A percentile compares a stretch with the other conserved stretches of the same genome.
These are phyloP conservation scores for Acholoe squamosa DNA, from an alignment of 2,888 invertebrate species.

Conservation along the genomic window DNA sequence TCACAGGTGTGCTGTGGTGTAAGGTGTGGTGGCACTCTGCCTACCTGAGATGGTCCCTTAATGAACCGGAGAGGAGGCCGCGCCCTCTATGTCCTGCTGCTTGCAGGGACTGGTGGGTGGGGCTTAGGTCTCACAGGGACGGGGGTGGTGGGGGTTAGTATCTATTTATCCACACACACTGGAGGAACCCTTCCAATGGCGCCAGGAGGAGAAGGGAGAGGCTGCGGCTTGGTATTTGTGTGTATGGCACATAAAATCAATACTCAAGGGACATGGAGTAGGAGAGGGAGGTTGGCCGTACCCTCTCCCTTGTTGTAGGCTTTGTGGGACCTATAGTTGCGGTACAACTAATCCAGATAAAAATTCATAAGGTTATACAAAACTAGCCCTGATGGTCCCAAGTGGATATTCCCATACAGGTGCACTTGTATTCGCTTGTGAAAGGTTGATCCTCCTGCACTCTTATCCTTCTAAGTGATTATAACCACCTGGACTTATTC, in stretches of 20 bases:
- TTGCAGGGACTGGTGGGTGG: too few species aligned
- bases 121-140: too few species aligned
- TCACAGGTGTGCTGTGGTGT: background rate
- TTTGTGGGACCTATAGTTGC: background rate
- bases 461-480: background rate
- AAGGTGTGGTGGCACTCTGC: conserved; percentile 20
- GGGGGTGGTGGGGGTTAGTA: too few species aligned
- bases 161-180: too few species aligned
- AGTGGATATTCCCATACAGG: background rate
- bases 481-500: background rate
- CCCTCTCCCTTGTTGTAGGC: background rate
- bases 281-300: background rate
- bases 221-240: background rate
- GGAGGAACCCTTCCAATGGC: background rate
- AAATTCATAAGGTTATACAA: background rate
- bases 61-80: background rate
- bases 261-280: conserved; percentile 9
- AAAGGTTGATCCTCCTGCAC: background rate
- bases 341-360: too few species aligned
- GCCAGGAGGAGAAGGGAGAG: background rate
- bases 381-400: background rate
- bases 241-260: conserved; percentile 27
- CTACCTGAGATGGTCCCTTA: background rate
- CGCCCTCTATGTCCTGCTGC: background rate
- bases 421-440: background rate